A percentile compares a stretch with the other conserved stretches of the same genome.
Conservation (phyloP, 2,888 invertebrate genomes). For the Drosophila monieri region DNA sequence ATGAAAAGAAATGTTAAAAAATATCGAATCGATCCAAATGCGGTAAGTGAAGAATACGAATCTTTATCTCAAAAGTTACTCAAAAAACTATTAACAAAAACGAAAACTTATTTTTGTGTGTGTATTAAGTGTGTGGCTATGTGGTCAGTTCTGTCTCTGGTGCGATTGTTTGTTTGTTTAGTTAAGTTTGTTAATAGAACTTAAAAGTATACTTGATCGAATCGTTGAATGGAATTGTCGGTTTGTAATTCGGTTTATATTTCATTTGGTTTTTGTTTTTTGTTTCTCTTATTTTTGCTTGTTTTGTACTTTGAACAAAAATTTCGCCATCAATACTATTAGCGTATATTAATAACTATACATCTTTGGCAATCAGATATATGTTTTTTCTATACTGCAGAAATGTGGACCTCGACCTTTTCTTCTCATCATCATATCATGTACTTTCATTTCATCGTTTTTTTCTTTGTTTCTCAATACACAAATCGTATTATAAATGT, state of each 20-base stretch:
- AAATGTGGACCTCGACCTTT: constrained; percentile 84
- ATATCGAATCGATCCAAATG: constrained; percentile 41
- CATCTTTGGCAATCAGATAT: constrained; percentile 78
- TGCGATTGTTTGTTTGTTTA: constrained; percentile 17
- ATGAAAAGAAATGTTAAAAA: constrained; percentile 64
- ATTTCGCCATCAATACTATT: constrained; percentile 83
- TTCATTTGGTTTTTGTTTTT: constrained; percentile 1
- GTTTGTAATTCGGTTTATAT: constrained; percentile 29
- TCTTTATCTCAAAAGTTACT: constrained; percentile 39
- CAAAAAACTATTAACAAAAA: constrained; percentile 74
- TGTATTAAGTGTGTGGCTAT: constrained; percentile 15
- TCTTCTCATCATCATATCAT: constrained; percentile 66
- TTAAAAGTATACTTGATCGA: constrained; percentile 57
- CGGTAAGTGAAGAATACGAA: constrained; percentile 31
- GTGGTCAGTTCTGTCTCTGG: constrained; percentile 17
- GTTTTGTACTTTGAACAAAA: constrained; percentile 82
- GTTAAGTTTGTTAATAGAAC: constrained; percentile 56
- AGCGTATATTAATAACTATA: constrained; percentile 79
- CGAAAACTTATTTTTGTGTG: constrained; percentile 75
- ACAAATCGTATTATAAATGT: constrained; percentile 71
- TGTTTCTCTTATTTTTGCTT: constrained; percentile 32
- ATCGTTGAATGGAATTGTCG: constrained; percentile 35
- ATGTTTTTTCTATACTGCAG: constrained; percentile 76
- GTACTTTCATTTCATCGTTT: constrained; percentile 30
- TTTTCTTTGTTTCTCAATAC: constrained; percentile 54